Evolutionary conservation across 2,797 vertebrate genomes (phyloP), one percentile per base, ranked within the genome.

Genomic region (Pangasius djambal): DNA sequence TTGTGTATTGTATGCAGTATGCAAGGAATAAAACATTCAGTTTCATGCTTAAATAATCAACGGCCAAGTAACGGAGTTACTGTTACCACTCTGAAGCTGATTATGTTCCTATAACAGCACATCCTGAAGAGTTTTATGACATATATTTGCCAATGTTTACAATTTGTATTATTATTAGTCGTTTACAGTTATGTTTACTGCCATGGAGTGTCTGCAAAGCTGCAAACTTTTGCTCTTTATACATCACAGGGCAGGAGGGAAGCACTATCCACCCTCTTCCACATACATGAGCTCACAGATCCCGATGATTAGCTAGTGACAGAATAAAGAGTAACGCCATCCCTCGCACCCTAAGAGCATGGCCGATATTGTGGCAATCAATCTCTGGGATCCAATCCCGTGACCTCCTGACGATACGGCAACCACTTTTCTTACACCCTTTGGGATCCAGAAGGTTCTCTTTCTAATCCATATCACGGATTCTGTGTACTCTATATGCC

Each of bases 401-500:
- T 1, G n/a, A 78, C 48, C 1, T 52, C 48, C 75, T 52, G 75
- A n/a, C 4, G 75, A 52, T 13, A 75, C 5, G 3, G 3, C 40
- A 69, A 34, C 37, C 69, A 70, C 34, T 78, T 78, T 31, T 78
- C 48, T 78, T 52, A 28, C 28, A 52, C 13, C 6, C 16, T 34
- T 79, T 57, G 52, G 77, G 1, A 12, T 48, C 52, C 9, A 22
- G 31, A 34, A 81, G 88, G 75, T n/a, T 88, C 61, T 18, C 85
- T 90, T 87, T 91, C 87, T 88, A 88, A 90, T 93, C 89, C 83
- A 88, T 89, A 93, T 88, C 92, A 94, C 92, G 91, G 91, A 88
- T 90, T 90, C 91, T 91, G 92, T 13, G 90, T 91, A 81, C 89
- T 93, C 89, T 91, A 90, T 78, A 91, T 93, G 94, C 92, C 92